Conservation (phyloP, 2,113 vertebrate genomes). For the Irena cyanogastra region DNA sequence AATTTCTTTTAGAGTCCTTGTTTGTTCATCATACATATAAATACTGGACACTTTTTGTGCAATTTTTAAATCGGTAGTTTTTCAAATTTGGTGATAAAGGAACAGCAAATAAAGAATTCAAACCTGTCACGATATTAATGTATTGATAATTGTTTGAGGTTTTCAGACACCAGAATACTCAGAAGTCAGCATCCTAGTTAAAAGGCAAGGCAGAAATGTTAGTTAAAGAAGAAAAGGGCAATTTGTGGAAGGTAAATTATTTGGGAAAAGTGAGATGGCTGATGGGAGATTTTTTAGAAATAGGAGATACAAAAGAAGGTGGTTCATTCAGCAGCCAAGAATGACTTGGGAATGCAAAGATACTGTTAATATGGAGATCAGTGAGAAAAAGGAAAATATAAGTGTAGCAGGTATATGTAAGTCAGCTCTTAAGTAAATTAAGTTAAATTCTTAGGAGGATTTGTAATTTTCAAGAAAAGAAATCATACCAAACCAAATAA, state of each 20-base stretch:
- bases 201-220: not conserved
- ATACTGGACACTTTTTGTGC: not conserved
- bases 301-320: not conserved
- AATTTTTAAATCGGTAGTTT: not conserved
- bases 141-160: not conserved
- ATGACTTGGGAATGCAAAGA: not conserved
- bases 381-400: not conserved
- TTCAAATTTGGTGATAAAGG: not conserved
- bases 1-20: not conserved
- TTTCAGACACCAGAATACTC: not conserved
- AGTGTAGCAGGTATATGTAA: not conserved
- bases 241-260: not conserved
- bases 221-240: not conserved
- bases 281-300: not conserved
- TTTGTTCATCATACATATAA: not conserved
- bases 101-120: not conserved
- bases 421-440: not conserved
- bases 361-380: not conserved
- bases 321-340: not conserved
- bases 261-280: not conserved
- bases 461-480: not conserved
- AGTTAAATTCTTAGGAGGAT: not conserved
- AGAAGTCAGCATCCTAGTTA: not conserved
- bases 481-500: accelerated
- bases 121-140: not conserved